Base-by-base conservation (phyloP, 2,113 vertebrate species). In the Neogobius melanostomus region DNA sequence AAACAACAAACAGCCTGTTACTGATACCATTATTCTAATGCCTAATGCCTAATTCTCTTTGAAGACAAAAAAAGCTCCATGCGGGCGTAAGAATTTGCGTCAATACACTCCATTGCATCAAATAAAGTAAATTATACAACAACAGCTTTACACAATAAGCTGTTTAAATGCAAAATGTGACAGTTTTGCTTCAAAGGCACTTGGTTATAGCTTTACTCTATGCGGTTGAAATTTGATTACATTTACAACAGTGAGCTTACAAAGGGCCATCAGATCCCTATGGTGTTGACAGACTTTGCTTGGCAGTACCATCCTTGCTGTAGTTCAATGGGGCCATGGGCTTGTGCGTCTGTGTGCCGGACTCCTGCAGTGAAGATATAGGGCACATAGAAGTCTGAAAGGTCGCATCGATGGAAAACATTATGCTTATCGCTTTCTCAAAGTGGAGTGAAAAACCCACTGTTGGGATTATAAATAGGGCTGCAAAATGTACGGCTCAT, bases 311-410 rank as follows among this genome's bases (percentile, higher is more conserved):
- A 48, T 54, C 51, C 56, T 71, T 72, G 79, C 61, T 2, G 8
- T 28, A 17, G 43, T 78, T 71, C 70, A 61, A 16, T 61, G 14
- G 43, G n/a, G 10, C 63, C 54, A 51, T 42, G 56, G 16, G 47
- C 67, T 50, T 46, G 74, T 68, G 50, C 60, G 54, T 73, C 72
- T 59, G 72, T n/a, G 15, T 72, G 65, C 51, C 64, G 36, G 8
- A 53, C 57, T 11, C 79, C 73, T 7, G 42, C 73, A 75, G 73
- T 63, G 66, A 36, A 62, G 56, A 72, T 62, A 50, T 54, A 64
- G 43, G 28, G 46, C 64, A 77, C 57, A 72, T 62, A 54, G 61
- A 72, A 77, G 59, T 65, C 47, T 69, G 68, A 52, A 49, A 14
- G 53, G 66, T 69, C 16, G 6, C 73, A 70, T 69, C 68, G 48